These are phyloP conservation scores for Electrophaes corylata DNA, from an alignment of 2,888 invertebrate species.

Conservation along the genomic window DNA sequence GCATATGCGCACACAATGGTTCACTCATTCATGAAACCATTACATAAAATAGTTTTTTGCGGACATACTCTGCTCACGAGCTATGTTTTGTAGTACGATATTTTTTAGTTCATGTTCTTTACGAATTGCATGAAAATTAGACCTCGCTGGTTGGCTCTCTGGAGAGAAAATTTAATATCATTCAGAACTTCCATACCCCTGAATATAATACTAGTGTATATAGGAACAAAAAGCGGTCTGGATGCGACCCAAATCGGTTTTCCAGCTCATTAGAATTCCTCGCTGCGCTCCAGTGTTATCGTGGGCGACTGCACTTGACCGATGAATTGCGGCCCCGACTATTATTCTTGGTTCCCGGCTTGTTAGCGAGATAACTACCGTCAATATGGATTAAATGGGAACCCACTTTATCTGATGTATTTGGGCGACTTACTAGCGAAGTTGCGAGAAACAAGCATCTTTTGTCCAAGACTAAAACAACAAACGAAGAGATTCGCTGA, in stretches of 20 bases:
- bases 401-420: neutral
- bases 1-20: too few species aligned
- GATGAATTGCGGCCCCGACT: slow-evolving; percentile 17
- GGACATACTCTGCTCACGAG: too few species aligned
- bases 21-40: too few species aligned
- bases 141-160: too few species aligned
- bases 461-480: neutral
- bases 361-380: slow-evolving; percentile 6
- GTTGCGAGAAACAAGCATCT: neutral
- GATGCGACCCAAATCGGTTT: slow-evolving; percentile 46
- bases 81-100: too few species aligned
- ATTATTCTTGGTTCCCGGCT: slow-evolving; percentile 11
- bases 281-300: slow-evolving; percentile 23
- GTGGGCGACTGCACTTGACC: slow-evolving; percentile 36
- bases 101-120: too few species aligned
- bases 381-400: neutral
- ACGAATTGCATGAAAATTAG: too few species aligned
- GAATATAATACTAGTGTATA: neutral
- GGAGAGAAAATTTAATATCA: neutral
- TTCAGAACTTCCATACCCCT: neutral
- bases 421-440: neutral
- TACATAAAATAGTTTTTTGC: too few species aligned
- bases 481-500: neutral
- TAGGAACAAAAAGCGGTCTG: slow-evolving; percentile 6
- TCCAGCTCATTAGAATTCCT: slow-evolving; percentile 48